A percentile compares a stretch with the other conserved stretches of the same genome.
Conservation (phyloP, 2,888 invertebrate species). For the Spodoptera exigua region DNA sequence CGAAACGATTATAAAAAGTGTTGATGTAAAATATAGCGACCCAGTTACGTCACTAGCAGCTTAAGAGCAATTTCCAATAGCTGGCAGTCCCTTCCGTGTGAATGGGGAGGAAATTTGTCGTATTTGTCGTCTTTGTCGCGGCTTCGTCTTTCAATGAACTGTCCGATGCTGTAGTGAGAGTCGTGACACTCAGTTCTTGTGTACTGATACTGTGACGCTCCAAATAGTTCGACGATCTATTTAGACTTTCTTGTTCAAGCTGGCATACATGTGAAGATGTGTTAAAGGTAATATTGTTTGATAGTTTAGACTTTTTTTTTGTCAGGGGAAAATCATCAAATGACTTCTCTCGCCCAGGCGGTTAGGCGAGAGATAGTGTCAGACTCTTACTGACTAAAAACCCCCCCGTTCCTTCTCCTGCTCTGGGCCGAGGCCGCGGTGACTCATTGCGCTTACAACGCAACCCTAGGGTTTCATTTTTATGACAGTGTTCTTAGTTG, state of each 20-base stretch:
- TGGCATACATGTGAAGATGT: too few relatives aligned
- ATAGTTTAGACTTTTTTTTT: too few relatives aligned
- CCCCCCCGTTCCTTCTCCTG: too few relatives aligned
- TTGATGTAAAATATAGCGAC: constrained; percentile 77
- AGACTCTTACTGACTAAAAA: too few relatives aligned
- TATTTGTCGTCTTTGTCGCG: constrained; percentile 76
- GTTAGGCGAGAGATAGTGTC: too few relatives aligned
- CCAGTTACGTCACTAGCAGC: constrained; percentile 79
- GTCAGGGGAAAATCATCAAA: too few relatives aligned
- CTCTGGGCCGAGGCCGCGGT: too few relatives aligned
- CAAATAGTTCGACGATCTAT: constrained; percentile 31
- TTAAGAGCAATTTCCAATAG: constrained; percentile 77
- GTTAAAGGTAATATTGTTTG: too few relatives aligned
- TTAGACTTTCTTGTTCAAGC: constrained; percentile 3
- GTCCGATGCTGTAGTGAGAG: constrained; percentile 55
- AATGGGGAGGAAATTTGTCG: constrained; percentile 77
- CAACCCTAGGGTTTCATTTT: too few relatives aligned
- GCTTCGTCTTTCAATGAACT: constrained; percentile 65
- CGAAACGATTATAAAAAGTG: constrained; percentile 55
- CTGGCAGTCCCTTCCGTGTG: constrained; percentile 69
- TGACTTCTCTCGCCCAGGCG: too few relatives aligned
- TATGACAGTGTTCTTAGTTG: too few relatives aligned
- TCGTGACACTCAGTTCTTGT: constrained; percentile 62
- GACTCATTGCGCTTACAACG: too few relatives aligned
- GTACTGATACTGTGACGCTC: background rate